Conservation (phyloP, 2,888 invertebrate genomes). For the Drosophila neotestacea region DNA sequence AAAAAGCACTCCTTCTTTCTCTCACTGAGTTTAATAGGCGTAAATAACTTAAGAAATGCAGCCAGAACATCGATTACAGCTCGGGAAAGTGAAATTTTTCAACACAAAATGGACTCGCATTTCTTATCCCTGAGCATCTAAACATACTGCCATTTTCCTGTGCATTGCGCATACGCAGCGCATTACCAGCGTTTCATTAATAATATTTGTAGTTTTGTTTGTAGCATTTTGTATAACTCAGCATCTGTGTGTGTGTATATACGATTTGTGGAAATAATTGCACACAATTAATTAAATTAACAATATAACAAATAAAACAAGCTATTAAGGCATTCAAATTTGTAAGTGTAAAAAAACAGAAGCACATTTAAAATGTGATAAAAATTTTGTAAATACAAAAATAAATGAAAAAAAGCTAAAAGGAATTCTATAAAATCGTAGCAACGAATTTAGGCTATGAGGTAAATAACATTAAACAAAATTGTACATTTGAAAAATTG, state of each 20-base stretch:
- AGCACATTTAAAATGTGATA: constrained; percentile 73
- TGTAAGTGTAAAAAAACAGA: constrained; percentile 12
- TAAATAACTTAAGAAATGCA: constrained; percentile 26
- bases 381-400: constrained; percentile 45
- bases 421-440: constrained; percentile 3
- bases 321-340: constrained; percentile 26
- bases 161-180: constrained; percentile 47
- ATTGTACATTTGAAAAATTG: constrained; percentile 69
- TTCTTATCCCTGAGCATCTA: constrained; percentile 10
- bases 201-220: constrained; percentile 57
- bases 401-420: constrained; percentile 21
- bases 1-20: background rate
- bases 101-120: constrained; percentile 4
- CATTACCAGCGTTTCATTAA: constrained; percentile 58
- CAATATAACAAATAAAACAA: background rate
- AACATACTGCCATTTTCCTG: constrained; percentile 63
- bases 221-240: constrained; percentile 47
- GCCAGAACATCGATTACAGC: constrained; percentile 12
- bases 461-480: background rate
- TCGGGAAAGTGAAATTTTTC: background rate
- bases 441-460: background rate
- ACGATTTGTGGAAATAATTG: constrained; percentile 13
- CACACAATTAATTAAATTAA: constrained; percentile 44
- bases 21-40: constrained; percentile 13
- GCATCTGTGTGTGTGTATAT: constrained; percentile 45